Percentiles rank a stretch among this genome's conserved stretches.
phyloP scores from a whole-genome alignment of 1,140 invertebrate species.

The Chymomyza costata region DNA sequence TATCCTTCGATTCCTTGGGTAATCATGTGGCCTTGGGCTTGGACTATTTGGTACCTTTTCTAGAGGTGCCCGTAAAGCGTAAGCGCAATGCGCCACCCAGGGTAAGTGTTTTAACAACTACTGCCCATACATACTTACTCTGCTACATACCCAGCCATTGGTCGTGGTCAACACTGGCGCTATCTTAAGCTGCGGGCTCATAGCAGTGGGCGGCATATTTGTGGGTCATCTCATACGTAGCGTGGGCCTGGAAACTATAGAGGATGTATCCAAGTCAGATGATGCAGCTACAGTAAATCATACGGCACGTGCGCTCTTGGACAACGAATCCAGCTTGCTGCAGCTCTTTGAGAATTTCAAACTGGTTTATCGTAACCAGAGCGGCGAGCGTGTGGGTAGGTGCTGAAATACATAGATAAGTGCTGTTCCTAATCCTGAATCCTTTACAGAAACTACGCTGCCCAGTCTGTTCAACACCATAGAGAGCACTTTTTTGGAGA shows the following conservation, averaged over 20 bases:
- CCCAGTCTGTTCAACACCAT: slow-evolving; percentile 41
- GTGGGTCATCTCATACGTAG: slow-evolving; percentile 53
- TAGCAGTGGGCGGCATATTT: slow-evolving; percentile 38
- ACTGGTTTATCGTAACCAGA: slow-evolving; percentile 53
- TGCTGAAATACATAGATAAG: neutral
- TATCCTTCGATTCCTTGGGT: slow-evolving; percentile 55
- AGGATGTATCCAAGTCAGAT: slow-evolving; percentile 13
- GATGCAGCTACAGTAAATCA: slow-evolving; percentile 8
- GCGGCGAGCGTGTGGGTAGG: slow-evolving; percentile 54
- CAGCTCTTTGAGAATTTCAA: slow-evolving; percentile 54
- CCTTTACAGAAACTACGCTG: slow-evolving; percentile 38
- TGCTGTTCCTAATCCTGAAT: neutral
- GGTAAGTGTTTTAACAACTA: slow-evolving; percentile 12
- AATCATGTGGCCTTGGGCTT: slow-evolving; percentile 52
- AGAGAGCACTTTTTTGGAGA: slow-evolving; percentile 43
- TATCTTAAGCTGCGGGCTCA: slow-evolving; percentile 43
- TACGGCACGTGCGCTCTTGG: slow-evolving; percentile 11
- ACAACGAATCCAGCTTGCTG: slow-evolving; percentile 21
- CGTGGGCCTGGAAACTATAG: slow-evolving; percentile 40
- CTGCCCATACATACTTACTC: no score
- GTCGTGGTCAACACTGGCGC: slow-evolving; percentile 56
- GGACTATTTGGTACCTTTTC: slow-evolving; percentile 59
- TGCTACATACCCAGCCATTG: slow-evolving; percentile 23
- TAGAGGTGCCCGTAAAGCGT: slow-evolving; percentile 55
- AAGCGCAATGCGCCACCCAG: slow-evolving; percentile 42